Evolutionary conservation across 1,140 invertebrate genomes (phyloP).

Genomic region (Micrasema minimum): DNA sequence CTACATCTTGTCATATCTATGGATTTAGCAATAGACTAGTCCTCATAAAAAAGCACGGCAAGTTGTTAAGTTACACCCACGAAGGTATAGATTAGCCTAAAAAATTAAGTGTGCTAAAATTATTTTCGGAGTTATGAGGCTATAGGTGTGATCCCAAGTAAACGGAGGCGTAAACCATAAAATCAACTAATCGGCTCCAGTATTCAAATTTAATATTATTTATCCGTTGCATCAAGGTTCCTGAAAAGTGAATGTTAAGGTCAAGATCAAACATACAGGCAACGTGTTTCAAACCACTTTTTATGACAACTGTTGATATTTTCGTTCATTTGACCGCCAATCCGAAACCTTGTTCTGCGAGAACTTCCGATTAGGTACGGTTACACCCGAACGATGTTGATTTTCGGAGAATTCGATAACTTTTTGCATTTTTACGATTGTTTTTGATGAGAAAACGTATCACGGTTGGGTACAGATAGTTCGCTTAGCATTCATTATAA

Average conservation of each 20-base stretch:
- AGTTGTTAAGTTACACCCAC: no score
- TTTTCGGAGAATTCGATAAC: slow-evolving; percentile 20
- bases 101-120: no score
- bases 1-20: no score
- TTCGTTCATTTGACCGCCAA: slow-evolving; percentile 9
- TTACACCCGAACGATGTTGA: slow-evolving; percentile 18
- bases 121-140: slow-evolving; percentile 2
- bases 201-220: slow-evolving; percentile 32
- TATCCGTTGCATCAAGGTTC: slow-evolving; percentile 50
- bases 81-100: no score
- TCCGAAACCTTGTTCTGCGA: neutral
- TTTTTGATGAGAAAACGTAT: neutral
- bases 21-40: no score
- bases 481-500: slow-evolving; percentile 8
- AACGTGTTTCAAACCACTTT: slow-evolving; percentile 51
- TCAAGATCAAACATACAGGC: slow-evolving; percentile 46
- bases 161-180: slow-evolving; percentile 19
- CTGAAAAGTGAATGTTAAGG: slow-evolving; percentile 55
- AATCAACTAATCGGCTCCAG: slow-evolving; percentile 21
- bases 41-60: no score
- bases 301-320: slow-evolving; percentile 33
- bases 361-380: neutral
- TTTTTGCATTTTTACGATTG: slow-evolving; percentile 28
- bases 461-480: neutral
- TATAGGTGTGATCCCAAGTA: neutral